Conservation (phyloP, 2,888 invertebrate species). For the Hyppa rectilinea region DNA sequence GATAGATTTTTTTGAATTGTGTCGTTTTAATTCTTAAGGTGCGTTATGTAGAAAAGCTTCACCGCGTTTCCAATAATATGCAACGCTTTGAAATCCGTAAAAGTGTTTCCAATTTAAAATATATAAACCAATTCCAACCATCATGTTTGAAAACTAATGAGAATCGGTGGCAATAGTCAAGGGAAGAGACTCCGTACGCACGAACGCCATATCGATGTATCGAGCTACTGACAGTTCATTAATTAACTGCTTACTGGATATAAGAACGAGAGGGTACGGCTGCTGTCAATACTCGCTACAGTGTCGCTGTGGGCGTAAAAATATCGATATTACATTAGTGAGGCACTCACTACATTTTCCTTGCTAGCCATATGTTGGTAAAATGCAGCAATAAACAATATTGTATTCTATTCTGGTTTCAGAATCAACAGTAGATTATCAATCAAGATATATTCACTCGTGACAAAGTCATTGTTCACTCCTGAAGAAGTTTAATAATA, state of each 20-base stretch:
- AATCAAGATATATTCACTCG: too few species aligned
- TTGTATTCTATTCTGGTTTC: too few species aligned
- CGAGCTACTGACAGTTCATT: constrained; percentile 60
- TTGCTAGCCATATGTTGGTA: background rate
- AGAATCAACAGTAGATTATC: too few species aligned
- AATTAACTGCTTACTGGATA: constrained; percentile 40
- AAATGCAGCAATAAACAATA: too few species aligned
- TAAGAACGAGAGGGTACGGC: constrained; percentile 19
- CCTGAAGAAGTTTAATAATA: too few species aligned
- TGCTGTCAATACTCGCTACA: constrained; percentile 12
- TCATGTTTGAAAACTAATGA: constrained; percentile 32
- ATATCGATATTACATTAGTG: constrained; percentile 19
- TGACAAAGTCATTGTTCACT: too few species aligned
- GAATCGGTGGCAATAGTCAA: constrained; percentile 17
- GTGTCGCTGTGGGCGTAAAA: background rate
- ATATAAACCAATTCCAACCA: background rate
- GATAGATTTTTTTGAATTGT: too few species aligned
- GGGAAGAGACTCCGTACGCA: constrained; percentile 20
- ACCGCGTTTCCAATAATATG: background rate
- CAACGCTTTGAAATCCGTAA: background rate
- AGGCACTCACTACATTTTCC: background rate
- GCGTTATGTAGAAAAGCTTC: too few species aligned
- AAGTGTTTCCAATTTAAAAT: too few species aligned
- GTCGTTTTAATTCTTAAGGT: too few species aligned
- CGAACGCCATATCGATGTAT: constrained; percentile 47